These are phyloP conservation scores for Euzophera pinguis DNA, from an alignment of 2,888 invertebrate species.

Conservation along the genomic window DNA sequence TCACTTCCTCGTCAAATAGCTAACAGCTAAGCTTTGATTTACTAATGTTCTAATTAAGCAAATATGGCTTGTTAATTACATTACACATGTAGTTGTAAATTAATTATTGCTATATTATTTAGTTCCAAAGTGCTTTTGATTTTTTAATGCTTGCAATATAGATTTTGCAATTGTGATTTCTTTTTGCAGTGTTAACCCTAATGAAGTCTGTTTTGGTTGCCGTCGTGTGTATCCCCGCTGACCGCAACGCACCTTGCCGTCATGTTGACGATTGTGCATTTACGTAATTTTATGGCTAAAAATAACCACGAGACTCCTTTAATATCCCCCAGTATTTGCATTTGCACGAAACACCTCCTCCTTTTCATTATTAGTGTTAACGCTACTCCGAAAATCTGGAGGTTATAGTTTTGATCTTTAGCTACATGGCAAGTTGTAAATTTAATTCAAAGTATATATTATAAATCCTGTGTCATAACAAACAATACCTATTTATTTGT, in stretches of 20 bases:
- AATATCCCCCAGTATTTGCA: not conserved
- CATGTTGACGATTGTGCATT: conserved; percentile 32
- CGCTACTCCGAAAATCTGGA: too few species aligned
- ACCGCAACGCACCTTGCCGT: conserved; percentile 33
- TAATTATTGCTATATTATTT: not conserved
- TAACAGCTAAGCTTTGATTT: conserved; percentile 34
- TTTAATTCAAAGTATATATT: too few species aligned
- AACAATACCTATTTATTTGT: too few species aligned
- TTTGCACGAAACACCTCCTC: too few species aligned
- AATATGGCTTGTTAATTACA: not conserved
- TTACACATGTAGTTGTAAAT: not conserved
- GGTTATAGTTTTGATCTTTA: too few species aligned
- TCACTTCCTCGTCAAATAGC: conserved; percentile 37
- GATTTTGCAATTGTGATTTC: not conserved
- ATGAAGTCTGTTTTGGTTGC: conserved; percentile 20
- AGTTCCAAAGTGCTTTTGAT: not conserved
- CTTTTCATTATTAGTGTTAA: too few species aligned
- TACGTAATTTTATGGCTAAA: conserved; percentile 23
- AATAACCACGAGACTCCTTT: conserved; percentile 10
- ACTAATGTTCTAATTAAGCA: conserved; percentile 23
- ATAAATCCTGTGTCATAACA: too few species aligned
- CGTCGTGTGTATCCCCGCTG: conserved; percentile 27
- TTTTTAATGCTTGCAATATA: not conserved
- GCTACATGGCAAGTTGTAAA: too few species aligned
- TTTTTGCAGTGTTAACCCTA: conserved; percentile 20